Conservation (phyloP, 2,797 vertebrate genomes). For the Takifugu ocellatus region DNA sequence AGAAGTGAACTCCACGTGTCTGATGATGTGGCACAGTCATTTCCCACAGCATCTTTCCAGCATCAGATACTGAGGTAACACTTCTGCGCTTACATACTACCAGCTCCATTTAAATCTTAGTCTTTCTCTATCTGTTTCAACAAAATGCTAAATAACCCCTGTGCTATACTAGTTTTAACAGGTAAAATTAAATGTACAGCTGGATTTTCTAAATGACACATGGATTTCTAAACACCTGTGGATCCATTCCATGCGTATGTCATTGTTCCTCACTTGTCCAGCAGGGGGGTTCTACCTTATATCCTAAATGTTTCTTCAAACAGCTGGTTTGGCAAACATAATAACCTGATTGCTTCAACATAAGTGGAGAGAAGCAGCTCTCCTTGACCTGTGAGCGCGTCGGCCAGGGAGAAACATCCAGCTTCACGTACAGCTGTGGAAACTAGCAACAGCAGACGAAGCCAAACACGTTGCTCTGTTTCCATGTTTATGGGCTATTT, state of each 20-base stretch:
- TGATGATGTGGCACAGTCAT: conserved; percentile 26
- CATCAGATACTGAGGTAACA: conserved; percentile 36
- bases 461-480: conserved; percentile 5
- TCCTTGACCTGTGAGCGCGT: conserved; percentile 37
- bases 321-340: conserved; percentile 14
- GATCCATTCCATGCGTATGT: conserved; percentile 18
- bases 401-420: conserved; percentile 38
- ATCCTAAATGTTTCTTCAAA: neutral
- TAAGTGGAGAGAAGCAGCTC: conserved; percentile 10
- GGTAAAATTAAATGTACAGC: conserved; percentile 10
- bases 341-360: conserved; percentile 19
- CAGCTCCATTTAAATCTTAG: neutral
- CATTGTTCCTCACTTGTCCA: too few relatives aligned
- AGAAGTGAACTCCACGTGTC: conserved; percentile 32
- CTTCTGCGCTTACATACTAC: conserved; percentile 12
- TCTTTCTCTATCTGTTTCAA: too few relatives aligned
- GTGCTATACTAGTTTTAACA: neutral
- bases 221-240: conserved; percentile 18
- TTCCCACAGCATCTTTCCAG: conserved; percentile 27
- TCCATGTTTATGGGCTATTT: conserved; percentile 11
- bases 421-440: conserved; percentile 15
- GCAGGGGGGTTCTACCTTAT: too few relatives aligned
- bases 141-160: neutral
- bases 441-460: conserved; percentile 1
- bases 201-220: too few relatives aligned